Evolutionary conservation across 2,797 vertebrate genomes (phyloP).

Genomic region (Esox masquinongy): DNA sequence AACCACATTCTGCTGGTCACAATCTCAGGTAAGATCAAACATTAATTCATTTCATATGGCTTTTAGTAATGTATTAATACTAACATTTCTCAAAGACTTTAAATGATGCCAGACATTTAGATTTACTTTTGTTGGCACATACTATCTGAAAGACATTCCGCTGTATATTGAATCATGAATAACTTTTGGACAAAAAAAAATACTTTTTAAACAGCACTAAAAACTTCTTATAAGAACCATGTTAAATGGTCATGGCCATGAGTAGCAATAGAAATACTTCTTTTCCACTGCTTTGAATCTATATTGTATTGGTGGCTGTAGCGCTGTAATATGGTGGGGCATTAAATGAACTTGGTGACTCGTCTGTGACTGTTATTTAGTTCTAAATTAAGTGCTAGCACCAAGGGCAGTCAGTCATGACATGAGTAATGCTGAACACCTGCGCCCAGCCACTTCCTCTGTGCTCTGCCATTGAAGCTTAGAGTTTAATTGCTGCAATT

Average conservation of each 20-base stretch:
- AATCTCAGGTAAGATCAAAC: neutral
- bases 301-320: neutral
- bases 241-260: neutral
- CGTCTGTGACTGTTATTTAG: constrained; percentile 66
- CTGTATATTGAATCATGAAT: neutral
- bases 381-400: constrained; percentile 75
- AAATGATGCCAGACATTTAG: neutral
- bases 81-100: neutral
- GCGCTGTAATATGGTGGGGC: neutral
- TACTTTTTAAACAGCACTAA: too few relatives aligned
- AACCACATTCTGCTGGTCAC: neutral
- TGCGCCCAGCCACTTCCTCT: constrained; percentile 65
- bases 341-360: neutral
- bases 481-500: constrained; percentile 81
- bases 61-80: neutral
- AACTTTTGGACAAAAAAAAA: neutral
- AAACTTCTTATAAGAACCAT: neutral
- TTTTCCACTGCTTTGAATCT: neutral
- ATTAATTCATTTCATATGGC: neutral
- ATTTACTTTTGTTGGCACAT: neutral
- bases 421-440: constrained; percentile 79
- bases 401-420: constrained; percentile 70
- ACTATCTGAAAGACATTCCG: neutral
- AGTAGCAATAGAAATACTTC: neutral
- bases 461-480: constrained; percentile 66